A percentile compares a stretch with the other conserved stretches of the same genome.
Conservation (phyloP, 2,888 invertebrate species). For the Boloria selene region DNA sequence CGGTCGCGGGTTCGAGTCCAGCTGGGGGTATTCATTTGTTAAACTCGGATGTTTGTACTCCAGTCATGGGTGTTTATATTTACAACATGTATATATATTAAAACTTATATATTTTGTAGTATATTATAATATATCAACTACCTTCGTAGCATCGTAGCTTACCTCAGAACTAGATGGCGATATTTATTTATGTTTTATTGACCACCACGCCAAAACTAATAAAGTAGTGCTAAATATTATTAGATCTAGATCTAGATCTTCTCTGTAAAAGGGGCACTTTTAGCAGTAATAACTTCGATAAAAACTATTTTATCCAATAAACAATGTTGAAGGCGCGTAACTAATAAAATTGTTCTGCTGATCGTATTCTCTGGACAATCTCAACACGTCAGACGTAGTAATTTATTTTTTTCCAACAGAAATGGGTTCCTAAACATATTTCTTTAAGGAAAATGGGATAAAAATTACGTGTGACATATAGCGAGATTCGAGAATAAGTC, state of each 20-base stretch:
- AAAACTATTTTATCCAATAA: slow-evolving; percentile 20
- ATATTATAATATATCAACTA: no score
- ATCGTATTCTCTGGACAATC: slow-evolving; percentile 34
- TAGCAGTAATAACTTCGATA: slow-evolving; percentile 5
- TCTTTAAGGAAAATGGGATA: slow-evolving; percentile 29
- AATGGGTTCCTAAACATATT: slow-evolving; percentile 33
- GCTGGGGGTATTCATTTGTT: no score
- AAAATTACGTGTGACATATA: slow-evolving; percentile 31
- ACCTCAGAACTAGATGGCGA: no score
- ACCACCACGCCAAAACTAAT: no score
- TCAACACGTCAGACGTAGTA: slow-evolving; percentile 26
- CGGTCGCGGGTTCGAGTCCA: no score
- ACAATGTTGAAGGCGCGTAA: slow-evolving; percentile 4
- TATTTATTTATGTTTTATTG: no score
- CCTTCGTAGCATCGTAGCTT: no score
- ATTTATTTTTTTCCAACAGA: slow-evolving; percentile 34
- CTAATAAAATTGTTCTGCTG: slow-evolving; percentile 28
- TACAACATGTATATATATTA: no score
- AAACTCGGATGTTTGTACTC: no score
- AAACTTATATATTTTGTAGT: no score
- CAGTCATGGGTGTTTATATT: no score
- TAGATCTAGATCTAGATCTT: no score
- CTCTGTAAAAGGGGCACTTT: neutral
- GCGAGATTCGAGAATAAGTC: slow-evolving; percentile 11
- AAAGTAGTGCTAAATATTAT: neutral